Evolutionary conservation across 2,888 invertebrate genomes (phyloP), one percentile per base, ranked within the genome.

Genomic region (Macrosoma leucophasiata): DNA sequence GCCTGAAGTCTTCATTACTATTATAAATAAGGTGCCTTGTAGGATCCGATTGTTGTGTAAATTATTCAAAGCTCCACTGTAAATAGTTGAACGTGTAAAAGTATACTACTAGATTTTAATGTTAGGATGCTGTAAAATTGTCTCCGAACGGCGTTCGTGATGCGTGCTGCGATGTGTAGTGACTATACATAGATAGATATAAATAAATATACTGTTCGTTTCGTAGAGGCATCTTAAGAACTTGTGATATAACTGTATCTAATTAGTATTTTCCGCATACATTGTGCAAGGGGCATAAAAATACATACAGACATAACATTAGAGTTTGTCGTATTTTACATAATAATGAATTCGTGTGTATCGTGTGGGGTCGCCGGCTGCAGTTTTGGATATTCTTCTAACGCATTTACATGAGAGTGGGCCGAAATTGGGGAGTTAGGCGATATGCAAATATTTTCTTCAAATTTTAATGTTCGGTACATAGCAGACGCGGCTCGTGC

Each of bases 401-500:
- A 50, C 52, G 52, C 55, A 81, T 84, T 82, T 75, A 78, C 79
- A 81, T 84, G 69, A 71, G 66, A 81, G 67, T 68, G 62, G 62
- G 56, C 55, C 55, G 48, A 58, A 62, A 69, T 78, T 75, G 68
- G 77, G 77, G 77, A 67, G 76, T 77, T 75, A 75, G 73, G 71
- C 74, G 82, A 82, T 84, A 84, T 84, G 82, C 81, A 84, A 84
- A 82, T 82, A 81, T 81, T 78, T 79, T 63, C 64, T 73, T 70
- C 53, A 69, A 72, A 71, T 74, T 73, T 62, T 56, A 76, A 75
- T 72, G 62, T 57, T 52, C 42, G 50, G 50, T 53, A 51, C 48
- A 57, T 53, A 59, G 52, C n/a, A 55, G 48, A 54, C 50, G 50
- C 49, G 41, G 57, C 58, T 56, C 62, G 65, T 58, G 66, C 64